Percentiles rank a stretch among this genome's conserved stretches.
phyloP scores from a whole-genome alignment of 2,113 vertebrate species.

The crab-eating macaque (Macaca fascicularis) region T2T-MFA8v1.1 NC_088380.1:136700001-136700500 shows the following conservation, averaged over 20 bases:
- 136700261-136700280: slow-evolving; percentile 69
- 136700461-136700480: neutral
- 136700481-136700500: neutral
- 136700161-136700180: slow-evolving; percentile 62
- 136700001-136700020: slow-evolving; percentile 59
- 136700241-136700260: slow-evolving; percentile 59
- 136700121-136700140: slow-evolving; percentile 54
- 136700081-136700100: slow-evolving; percentile 65
- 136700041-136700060: slow-evolving; percentile 6
- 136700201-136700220: slow-evolving; percentile 65
- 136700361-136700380: slow-evolving; percentile 23
- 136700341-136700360: neutral
- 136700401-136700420: neutral
- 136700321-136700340: neutral
- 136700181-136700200: slow-evolving; percentile 74
- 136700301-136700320: slow-evolving; percentile 21
- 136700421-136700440: neutral
- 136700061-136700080: slow-evolving; percentile 71
- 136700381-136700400: neutral
- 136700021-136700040: slow-evolving; percentile 54
- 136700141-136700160: slow-evolving; percentile 48
- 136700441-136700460: neutral
- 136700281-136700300: slow-evolving; percentile 54
- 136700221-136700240: slow-evolving; percentile 55
- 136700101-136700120: slow-evolving; percentile 57